Conservation (phyloP, 37 sponge, comb jelly and placozoan genomes). For the Chondrosia reniformis region DNA sequence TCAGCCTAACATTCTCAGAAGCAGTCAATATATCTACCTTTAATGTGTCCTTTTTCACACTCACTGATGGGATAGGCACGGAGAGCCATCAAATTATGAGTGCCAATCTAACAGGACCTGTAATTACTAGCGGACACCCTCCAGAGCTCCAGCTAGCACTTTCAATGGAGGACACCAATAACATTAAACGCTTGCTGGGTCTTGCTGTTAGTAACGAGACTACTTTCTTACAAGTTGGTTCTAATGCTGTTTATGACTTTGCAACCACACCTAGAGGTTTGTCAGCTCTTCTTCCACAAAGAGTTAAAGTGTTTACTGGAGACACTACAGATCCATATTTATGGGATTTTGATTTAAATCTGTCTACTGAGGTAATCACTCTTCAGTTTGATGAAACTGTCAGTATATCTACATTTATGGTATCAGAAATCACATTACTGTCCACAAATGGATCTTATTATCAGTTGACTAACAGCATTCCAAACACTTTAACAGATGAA, state of each 20-base stretch:
- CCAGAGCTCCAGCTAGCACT: conserved; percentile 58
- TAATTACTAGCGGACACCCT: conserved; percentile 65
- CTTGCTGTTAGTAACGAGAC: conserved; percentile 54
- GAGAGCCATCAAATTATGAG: conserved; percentile 1
- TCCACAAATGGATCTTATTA: conserved; percentile 42
- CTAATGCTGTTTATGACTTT: conserved; percentile 49
- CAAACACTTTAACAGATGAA: neutral
- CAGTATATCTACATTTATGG: conserved; percentile 33
- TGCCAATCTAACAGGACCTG: conserved; percentile 40
- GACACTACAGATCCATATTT: conserved; percentile 64
- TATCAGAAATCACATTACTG: conserved; percentile 34
- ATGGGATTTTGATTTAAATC: conserved; percentile 52
- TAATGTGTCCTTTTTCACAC: conserved; percentile 41
- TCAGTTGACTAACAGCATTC: conserved; percentile 20
- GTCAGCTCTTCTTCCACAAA: neutral
- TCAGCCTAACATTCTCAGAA: conserved; percentile 75
- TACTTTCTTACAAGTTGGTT: conserved; percentile 56
- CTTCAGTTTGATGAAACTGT: conserved; percentile 85
- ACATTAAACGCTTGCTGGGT: conserved; percentile 50
- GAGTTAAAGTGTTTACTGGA: conserved; percentile 20
- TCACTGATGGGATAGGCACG: conserved; percentile 36
- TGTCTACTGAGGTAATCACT: conserved; percentile 43
- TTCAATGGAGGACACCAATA: conserved; percentile 52
- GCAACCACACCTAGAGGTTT: conserved; percentile 28
- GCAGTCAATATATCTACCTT: conserved; percentile 62